These are phyloP conservation scores for Heterocephalus glaber DNA, from an alignment of 2,113 vertebrate genomes.

Conservation along the genomic window DNA sequence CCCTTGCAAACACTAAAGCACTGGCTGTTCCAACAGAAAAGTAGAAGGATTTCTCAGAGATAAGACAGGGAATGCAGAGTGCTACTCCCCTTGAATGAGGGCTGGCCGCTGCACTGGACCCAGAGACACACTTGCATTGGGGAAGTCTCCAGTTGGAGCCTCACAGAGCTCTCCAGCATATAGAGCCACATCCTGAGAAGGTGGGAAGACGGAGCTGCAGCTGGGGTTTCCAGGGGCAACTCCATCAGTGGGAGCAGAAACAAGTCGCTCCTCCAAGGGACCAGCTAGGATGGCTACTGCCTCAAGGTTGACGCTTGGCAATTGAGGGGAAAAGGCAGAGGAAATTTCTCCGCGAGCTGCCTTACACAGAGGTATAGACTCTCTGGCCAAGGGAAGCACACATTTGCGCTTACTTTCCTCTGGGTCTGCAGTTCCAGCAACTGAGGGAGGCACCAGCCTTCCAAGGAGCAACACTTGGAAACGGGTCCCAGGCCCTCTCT, in stretches of 20 bases:
- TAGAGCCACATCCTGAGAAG: not conserved
- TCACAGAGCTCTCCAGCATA: not conserved
- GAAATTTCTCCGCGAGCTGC: not conserved
- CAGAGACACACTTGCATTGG: not conserved
- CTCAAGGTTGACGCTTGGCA: not conserved
- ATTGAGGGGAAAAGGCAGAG: not conserved
- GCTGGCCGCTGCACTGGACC: not conserved
- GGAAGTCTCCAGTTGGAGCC: not conserved
- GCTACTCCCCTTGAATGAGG: not conserved
- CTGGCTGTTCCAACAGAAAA: not conserved
- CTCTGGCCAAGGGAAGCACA: not conserved
- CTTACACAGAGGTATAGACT: not conserved
- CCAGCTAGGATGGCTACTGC: not conserved
- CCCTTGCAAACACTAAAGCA: not conserved
- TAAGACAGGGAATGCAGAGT: constrained; percentile 15
- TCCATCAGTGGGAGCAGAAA: not conserved
- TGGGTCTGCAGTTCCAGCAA: not conserved
- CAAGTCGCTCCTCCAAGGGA: not conserved
- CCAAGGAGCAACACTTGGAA: not conserved
- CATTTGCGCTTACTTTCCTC: not conserved
- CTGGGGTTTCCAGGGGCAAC: not conserved
- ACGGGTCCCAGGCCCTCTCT: not conserved
- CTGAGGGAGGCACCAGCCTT: not conserved
- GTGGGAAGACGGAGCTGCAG: not conserved
- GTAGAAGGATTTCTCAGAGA: not conserved